Conservation (phyloP, 23 tunicate genomes). For the Halocynthia roretzi region DNA sequence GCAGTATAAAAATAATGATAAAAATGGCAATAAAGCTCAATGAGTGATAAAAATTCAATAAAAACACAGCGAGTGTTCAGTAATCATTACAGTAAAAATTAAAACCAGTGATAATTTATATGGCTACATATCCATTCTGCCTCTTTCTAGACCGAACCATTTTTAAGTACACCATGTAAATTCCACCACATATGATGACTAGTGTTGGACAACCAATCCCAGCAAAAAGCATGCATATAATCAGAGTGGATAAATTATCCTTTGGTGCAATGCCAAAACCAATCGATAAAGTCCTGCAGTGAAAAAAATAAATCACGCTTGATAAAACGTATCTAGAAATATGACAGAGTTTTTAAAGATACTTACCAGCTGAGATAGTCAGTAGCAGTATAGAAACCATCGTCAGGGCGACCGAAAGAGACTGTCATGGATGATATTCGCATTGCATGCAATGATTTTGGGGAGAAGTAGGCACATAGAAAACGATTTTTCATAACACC, state of each 20-base stretch:
- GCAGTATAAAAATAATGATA: no score
- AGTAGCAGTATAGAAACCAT: conserved; percentile 47
- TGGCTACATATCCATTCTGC: no score
- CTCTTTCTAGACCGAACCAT: not conserved
- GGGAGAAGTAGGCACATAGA: conserved; percentile 1
- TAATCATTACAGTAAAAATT: no score
- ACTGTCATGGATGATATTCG: conserved; percentile 2
- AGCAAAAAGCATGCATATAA: conserved; percentile 26
- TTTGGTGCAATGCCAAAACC: conserved; percentile 39
- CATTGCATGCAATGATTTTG: not conserved
- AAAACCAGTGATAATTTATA: no score
- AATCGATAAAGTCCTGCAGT: conserved; percentile 32
- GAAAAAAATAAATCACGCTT: not conserved
- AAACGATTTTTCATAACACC: conserved; percentile 8
- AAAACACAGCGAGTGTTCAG: no score
- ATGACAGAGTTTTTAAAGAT: not conserved
- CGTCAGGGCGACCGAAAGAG: conserved; percentile 52
- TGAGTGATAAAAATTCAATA: no score
- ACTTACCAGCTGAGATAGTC: conserved; percentile 47
- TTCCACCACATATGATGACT: conserved; percentile 35
- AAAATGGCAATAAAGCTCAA: no score
- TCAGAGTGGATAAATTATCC: conserved; percentile 37
- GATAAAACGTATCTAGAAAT: no score
- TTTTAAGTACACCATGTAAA: conserved; percentile 10
- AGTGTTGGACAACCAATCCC: conserved; percentile 35